Base-by-base conservation (phyloP, 2,797 vertebrate genomes). In the Momotus momota region DNA sequence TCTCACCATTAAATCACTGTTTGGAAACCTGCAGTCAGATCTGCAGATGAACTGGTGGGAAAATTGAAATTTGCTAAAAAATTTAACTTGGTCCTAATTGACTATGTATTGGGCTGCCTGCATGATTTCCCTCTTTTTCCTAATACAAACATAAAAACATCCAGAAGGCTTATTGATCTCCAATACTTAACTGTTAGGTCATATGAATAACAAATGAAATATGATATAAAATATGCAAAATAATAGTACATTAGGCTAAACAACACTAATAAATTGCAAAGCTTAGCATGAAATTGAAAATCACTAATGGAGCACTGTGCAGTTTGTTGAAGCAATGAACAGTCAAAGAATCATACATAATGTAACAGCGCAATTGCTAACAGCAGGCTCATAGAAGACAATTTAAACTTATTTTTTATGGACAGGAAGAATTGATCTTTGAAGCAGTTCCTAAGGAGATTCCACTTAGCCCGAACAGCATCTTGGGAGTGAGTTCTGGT, bases 181-280 rank as follows among this genome's bases (percentile, higher is more conserved):
- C 64, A 93, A 97, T 97, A 97, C 87, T 94, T 92, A 97, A 97
- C 93, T 93, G 92, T 96, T 90, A 92, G 80, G 87, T 94, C 78
- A 90, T 83, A 96, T 95, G 92, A 96, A 95, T 92, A 97, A 92
- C 69, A 96, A 97, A 97, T 96, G 92, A 97, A 88, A 96, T 90
- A 97, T 88, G 93, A 82, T 94, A 97, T 98, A 98, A 97, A 98
- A 97, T 97, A 98, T 98, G 97, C 96, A 98, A 98, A 98, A 98
- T 98, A 98, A 98, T 97, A 98, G 97, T 96, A 97, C 96, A 97
- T 97, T 97, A 97, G 90, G 81, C 95, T 97, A 97, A 97, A 97
- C 95, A 98, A 98, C 92, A 93, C 94, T 98, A 98, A 98, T 98
- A 98, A 98, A 98, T 98, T 98, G 96, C 97, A 98, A 98, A 98